Conservation (phyloP, 30 jellyfish, hydroid and myxozoan genomes). For the Aurelia aurita region DNA sequence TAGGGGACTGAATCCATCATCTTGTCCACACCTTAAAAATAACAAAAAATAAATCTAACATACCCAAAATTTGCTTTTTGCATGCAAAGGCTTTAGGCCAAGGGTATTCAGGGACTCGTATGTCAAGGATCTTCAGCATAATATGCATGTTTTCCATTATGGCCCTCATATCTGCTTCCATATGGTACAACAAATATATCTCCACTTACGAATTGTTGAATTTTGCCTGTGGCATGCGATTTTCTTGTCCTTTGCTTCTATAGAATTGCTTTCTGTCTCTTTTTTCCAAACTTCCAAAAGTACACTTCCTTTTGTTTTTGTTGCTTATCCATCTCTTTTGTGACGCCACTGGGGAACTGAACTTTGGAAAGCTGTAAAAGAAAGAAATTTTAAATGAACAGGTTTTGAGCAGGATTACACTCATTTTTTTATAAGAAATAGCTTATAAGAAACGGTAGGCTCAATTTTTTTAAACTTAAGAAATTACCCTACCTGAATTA, state of each 20-base stretch:
- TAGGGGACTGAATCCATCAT: constrained; percentile 44
- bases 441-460: too few relatives aligned
- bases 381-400: too few relatives aligned
- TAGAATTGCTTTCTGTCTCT: constrained; percentile 37
- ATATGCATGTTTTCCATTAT: too few relatives aligned
- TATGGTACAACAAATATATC: neutral
- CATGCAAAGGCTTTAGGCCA: too few relatives aligned
- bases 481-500: too few relatives aligned
- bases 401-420: too few relatives aligned
- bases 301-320: constrained; percentile 45
- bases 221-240: neutral
- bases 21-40: constrained; percentile 16
- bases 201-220: constrained; percentile 40
- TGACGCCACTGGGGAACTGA: constrained; percentile 61
- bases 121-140: too few relatives aligned
- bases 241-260: constrained; percentile 9
- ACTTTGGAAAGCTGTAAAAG: neutral
- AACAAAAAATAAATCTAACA: neutral
- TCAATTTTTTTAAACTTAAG: too few relatives aligned
- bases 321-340: constrained; percentile 47
- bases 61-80: too few relatives aligned
- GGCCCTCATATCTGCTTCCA: too few relatives aligned
- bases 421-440: too few relatives aligned
- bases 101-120: too few relatives aligned
- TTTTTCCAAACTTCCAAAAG: constrained; percentile 65